These are phyloP conservation scores for Ardeotis arabs DNA, from an alignment of 2,113 vertebrate species.

Conservation along the genomic window DNA sequence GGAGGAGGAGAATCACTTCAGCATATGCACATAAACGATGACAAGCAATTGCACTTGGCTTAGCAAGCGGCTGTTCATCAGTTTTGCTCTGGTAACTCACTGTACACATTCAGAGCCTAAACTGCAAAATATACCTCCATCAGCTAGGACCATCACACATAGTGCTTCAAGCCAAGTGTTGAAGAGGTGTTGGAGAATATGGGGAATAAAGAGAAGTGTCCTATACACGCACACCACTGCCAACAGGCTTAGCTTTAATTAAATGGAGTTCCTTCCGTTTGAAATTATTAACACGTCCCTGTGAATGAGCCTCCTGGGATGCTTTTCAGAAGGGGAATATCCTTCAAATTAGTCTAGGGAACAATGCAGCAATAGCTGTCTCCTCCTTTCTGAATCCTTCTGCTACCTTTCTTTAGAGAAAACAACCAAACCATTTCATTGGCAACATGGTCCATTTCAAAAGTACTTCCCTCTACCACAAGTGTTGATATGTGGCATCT, in stretches of 20 bases:
- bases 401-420: background rate
- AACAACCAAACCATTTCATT: background rate
- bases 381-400: background rate
- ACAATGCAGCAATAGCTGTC: background rate
- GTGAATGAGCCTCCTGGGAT: background rate
- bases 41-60: background rate
- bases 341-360: background rate
- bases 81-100: constrained; percentile 20
- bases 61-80: background rate
- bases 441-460: background rate
- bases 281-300: background rate
- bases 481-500: background rate
- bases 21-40: constrained; percentile 6
- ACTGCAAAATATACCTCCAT: background rate
- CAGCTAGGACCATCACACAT: background rate
- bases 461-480: background rate
- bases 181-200: background rate
- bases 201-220: background rate
- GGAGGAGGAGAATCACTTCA: constrained; percentile 9
- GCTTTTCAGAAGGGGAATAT: background rate
- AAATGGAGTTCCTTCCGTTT: background rate
- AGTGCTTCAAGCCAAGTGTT: background rate
- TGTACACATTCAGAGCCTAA: background rate
- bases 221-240: background rate
- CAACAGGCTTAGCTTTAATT: background rate